Conservation (phyloP, 2,888 invertebrate species). For the Euplexia lucipara region DNA sequence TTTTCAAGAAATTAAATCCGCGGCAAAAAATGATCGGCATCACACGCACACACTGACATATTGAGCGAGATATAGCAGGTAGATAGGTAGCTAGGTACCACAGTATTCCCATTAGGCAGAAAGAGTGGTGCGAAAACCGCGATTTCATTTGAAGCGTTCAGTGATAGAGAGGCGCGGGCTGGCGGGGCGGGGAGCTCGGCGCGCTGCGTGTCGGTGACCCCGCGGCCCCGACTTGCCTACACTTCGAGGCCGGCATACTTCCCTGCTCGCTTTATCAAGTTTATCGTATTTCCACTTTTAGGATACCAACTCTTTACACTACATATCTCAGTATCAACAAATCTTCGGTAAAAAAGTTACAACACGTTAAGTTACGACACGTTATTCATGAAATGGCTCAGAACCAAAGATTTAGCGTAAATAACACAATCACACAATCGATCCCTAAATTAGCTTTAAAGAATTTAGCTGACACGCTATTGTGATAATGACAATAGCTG, state of each 20-base stretch:
- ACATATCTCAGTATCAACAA: conserved; percentile 11
- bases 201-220: conserved; percentile 86
- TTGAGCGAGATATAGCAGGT: conserved; percentile 27
- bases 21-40: conserved; percentile 27
- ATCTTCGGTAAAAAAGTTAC: conserved; percentile 4
- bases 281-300: conserved; percentile 60
- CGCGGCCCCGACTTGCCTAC: conserved; percentile 83
- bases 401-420: conserved; percentile 1
- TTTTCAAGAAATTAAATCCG: conserved; percentile 30
- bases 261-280: conserved; percentile 71
- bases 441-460: conserved; percentile 5
- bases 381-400: not conserved
- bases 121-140: conserved; percentile 60
- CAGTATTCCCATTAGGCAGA: conserved; percentile 47
- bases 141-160: conserved; percentile 70
- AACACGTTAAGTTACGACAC: not conserved
- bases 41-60: conserved; percentile 43
- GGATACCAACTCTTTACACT: conserved; percentile 27
- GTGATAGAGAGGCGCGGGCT: conserved; percentile 68
- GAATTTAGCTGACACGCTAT: conserved; percentile 21
- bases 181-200: conserved; percentile 64
- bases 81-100: conserved; percentile 26
- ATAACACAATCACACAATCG: conserved; percentile 21
- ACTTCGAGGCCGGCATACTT: conserved; percentile 77
- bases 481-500: conserved; percentile 21